Conservation (phyloP, 2,113 vertebrate species). For the Rousettus leschenaultii region DNA sequence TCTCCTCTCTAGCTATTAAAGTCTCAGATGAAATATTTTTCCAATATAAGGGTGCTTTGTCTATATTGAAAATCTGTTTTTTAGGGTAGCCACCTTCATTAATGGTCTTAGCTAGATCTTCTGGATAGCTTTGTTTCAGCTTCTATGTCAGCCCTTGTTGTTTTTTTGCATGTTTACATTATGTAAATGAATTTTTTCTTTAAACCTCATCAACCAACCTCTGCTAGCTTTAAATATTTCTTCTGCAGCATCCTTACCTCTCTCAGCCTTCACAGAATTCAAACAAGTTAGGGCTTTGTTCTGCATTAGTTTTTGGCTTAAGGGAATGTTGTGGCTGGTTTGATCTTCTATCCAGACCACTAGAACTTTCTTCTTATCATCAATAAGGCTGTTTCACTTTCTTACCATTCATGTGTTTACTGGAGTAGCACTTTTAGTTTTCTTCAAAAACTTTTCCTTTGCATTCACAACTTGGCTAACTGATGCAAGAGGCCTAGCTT, state of each 20-base stretch:
- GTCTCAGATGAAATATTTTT: not conserved
- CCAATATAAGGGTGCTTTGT: not conserved
- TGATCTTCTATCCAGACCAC: not conserved
- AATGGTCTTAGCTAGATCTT: not conserved
- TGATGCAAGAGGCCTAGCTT: too few relatives aligned
- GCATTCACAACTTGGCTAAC: too few relatives aligned
- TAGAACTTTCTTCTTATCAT: not conserved
- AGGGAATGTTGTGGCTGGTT: not conserved
- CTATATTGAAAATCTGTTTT: not conserved
- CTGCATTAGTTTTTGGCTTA: not conserved
- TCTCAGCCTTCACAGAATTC: not conserved
- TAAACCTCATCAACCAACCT: too few relatives aligned
- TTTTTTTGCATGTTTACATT: not conserved
- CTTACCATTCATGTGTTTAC: not conserved
- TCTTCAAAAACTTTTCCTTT: not conserved
- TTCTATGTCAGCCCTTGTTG: not conserved
- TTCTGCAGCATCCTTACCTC: not conserved
- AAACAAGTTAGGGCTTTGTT: not conserved
- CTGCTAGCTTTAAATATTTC: not conserved
- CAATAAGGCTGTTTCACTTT: not conserved
- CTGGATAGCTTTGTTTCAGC: not conserved
- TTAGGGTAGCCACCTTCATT: not conserved
- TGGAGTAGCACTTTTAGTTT: not conserved
- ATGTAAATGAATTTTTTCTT: not conserved
- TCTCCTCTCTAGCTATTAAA: not conserved